A percentile compares a stretch with the other conserved stretches of the same genome.
Conservation (phyloP, 2,888 invertebrate genomes). For the Ditula angustiorana region DNA sequence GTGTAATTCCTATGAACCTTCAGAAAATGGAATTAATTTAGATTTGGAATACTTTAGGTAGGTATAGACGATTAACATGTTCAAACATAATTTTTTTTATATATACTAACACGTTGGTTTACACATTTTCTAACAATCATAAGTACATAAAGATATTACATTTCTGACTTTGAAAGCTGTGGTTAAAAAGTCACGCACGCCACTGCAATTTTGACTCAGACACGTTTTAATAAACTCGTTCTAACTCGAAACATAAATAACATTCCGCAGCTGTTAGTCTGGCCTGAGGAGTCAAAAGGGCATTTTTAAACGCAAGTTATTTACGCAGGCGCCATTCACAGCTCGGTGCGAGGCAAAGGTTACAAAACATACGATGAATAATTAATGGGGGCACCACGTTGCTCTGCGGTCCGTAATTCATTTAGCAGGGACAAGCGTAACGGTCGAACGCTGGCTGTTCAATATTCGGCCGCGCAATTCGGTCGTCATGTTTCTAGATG, state of each 20-base stretch:
- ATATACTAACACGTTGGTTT: too few relatives aligned
- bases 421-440: constrained; percentile 49
- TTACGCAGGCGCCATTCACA: constrained; percentile 23
- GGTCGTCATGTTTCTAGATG: constrained; percentile 9
- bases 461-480: constrained; percentile 38
- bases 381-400: constrained; percentile 57
- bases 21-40: too few relatives aligned
- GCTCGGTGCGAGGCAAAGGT: constrained; percentile 43
- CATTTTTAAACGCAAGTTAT: constrained; percentile 20
- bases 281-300: neutral
- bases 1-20: too few relatives aligned
- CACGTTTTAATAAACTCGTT: neutral
- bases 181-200: too few relatives aligned
- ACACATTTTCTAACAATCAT: too few relatives aligned
- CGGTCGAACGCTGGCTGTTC: constrained; percentile 48
- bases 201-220: neutral
- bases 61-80: too few relatives aligned
- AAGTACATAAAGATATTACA: too few relatives aligned
- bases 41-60: too few relatives aligned
- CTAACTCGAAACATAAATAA: constrained; percentile 3
- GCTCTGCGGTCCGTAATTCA: constrained; percentile 64
- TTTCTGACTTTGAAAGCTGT: too few relatives aligned
- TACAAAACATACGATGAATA: constrained; percentile 65
- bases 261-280: neutral
- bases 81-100: too few relatives aligned